phyloP scores from a whole-genome alignment of 2,888 invertebrate species.

The Taphrorychus bicolor region DNA sequence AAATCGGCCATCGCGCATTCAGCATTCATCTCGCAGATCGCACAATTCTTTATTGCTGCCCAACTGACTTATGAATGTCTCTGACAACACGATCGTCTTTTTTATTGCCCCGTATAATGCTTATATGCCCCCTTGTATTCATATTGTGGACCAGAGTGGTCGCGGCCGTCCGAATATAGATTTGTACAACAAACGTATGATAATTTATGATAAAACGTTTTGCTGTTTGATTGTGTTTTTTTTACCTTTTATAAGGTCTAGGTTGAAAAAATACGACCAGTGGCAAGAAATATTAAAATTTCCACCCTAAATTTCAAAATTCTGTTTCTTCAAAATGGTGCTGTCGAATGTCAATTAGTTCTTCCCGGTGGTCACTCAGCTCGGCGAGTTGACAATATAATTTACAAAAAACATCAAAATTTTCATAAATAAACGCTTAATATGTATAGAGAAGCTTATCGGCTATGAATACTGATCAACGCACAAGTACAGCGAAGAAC shows the following conservation, averaged over 20 bases:
- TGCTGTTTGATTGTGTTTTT: not conserved
- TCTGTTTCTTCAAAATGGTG: too few species aligned
- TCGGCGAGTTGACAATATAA: too few species aligned
- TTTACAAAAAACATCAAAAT: too few species aligned
- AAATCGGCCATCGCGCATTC: conserved; percentile 57
- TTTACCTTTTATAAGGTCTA: not conserved
- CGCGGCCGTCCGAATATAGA: conserved; percentile 28
- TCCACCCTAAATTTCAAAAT: too few species aligned
- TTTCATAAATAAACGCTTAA: too few species aligned
- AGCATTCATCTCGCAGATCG: conserved; percentile 57
- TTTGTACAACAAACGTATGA: conserved; percentile 36
- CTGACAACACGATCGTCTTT: conserved; percentile 49
- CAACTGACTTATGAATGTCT: conserved; percentile 57
- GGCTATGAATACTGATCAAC: too few species aligned
- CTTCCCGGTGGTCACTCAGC: too few species aligned
- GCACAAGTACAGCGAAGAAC: too few species aligned
- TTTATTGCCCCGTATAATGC: conserved; percentile 45
- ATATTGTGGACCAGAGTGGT: conserved; percentile 41
- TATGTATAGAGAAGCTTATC: too few species aligned
- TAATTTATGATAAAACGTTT: conserved; percentile 35
- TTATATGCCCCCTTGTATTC: conserved; percentile 50
- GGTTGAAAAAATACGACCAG: too few species aligned
- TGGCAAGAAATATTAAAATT: too few species aligned
- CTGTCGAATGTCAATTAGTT: too few species aligned
- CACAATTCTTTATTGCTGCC: conserved; percentile 50